A percentile compares a stretch with the other conserved stretches of the same genome.
Evolutionary conservation across 2,888 invertebrate species (phyloP).

Genomic region (Sinotaia quadrata): DNA sequence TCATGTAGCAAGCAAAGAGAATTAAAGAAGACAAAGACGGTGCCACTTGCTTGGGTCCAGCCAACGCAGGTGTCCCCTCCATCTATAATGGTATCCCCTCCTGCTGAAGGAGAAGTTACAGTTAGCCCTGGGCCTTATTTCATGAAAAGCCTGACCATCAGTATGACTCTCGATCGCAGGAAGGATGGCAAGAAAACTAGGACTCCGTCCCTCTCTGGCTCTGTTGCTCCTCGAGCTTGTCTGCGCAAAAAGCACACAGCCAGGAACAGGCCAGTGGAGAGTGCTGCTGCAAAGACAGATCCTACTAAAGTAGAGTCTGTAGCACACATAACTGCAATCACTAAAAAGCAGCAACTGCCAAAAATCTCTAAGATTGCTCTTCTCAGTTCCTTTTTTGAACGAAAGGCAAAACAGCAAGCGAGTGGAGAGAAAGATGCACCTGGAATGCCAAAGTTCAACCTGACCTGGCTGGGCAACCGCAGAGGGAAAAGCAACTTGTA

Average conservation of each 20-base stretch:
- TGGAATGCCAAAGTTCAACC: slow-evolving; percentile 7
- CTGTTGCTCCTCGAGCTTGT: slow-evolving; percentile 29
- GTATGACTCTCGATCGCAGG: slow-evolving; percentile 60
- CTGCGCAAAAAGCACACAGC: slow-evolving; percentile 34
- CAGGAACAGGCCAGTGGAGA: slow-evolving; percentile 25
- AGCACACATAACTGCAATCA: slow-evolving; percentile 23
- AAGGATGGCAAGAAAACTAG: slow-evolving; percentile 21
- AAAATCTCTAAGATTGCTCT: slow-evolving; percentile 62
- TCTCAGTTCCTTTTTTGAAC: slow-evolving; percentile 64
- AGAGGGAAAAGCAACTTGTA: slow-evolving; percentile 12
- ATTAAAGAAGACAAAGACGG: slow-evolving; percentile 63
- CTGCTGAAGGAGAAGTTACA: slow-evolving; percentile 29
- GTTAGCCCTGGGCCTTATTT: slow-evolving; percentile 43
- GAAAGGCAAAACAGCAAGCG: slow-evolving; percentile 48
- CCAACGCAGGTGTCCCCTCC: slow-evolving; percentile 40
- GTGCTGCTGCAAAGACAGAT: slow-evolving; percentile 7
- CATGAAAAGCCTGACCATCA: slow-evolving; percentile 57
- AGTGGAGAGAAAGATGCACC: slow-evolving; percentile 24
- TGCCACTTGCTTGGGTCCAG: too few relatives aligned
- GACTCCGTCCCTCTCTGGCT: slow-evolving; percentile 16
- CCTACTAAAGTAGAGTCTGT: slow-evolving; percentile 17
- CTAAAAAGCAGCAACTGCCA: slow-evolving; percentile 31
- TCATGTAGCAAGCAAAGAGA: slow-evolving; percentile 52
- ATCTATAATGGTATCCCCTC: slow-evolving; percentile 43
- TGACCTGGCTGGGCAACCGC: slow-evolving; percentile 15